A percentile compares a stretch with the other conserved stretches of the same genome.
phyloP scores from a whole-genome alignment of 92 coral and sea anemone genomes.

The Phenganax subtilis region DNA sequence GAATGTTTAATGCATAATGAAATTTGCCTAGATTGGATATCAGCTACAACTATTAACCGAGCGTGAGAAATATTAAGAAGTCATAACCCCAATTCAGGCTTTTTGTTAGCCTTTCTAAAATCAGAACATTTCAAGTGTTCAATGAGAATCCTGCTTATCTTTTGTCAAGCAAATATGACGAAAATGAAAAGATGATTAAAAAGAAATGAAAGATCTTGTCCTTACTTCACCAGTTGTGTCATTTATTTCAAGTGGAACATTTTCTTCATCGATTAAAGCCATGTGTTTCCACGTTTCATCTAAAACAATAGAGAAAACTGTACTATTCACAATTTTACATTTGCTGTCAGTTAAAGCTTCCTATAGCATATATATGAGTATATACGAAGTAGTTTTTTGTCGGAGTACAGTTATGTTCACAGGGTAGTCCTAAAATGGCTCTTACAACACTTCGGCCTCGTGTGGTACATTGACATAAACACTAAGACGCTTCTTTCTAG shows the following conservation, averaged over 20 bases:
- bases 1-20: no score
- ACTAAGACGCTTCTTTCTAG: neutral
- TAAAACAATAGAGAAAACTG: slow-evolving; percentile 8
- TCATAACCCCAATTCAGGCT: no score
- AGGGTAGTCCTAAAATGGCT: slow-evolving; percentile 4
- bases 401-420: no score
- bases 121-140: no score
- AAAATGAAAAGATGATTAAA: neutral
- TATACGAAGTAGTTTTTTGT: no score
- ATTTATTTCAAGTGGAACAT: slow-evolving; percentile 57
- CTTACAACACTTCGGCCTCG: neutral
- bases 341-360: neutral
- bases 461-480: slow-evolving; percentile 2
- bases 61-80: no score
- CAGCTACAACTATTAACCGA: no score
- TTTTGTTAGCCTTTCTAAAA: no score
- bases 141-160: no score
- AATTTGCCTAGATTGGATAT: no score
- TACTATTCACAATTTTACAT: neutral
- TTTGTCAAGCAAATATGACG: neutral
- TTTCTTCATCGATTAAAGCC: slow-evolving; percentile 58
- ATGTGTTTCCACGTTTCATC: slow-evolving; percentile 66
- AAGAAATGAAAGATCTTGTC: neutral
- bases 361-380: no score
- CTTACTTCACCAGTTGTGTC: slow-evolving; percentile 72